These are phyloP conservation scores for Gambelia wislizenii DNA, from an alignment of 2,797 vertebrate species.

Conservation along the genomic window DNA sequence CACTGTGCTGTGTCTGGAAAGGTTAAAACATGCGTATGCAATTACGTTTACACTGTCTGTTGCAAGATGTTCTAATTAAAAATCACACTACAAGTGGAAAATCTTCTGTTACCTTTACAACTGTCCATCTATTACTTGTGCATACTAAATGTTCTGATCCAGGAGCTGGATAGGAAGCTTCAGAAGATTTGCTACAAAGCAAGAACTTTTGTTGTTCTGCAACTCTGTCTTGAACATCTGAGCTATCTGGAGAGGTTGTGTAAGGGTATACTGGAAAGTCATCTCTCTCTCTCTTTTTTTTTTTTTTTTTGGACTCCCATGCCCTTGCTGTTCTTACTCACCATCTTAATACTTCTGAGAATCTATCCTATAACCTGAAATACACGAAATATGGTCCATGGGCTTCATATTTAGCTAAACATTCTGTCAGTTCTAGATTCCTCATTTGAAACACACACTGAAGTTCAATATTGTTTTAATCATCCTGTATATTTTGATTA, in stretches of 20 bases:
- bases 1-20: not conserved
- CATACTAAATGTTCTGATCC: not conserved
- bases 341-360: not conserved
- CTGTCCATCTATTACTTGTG: not conserved
- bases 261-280: not conserved
- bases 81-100: not conserved
- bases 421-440: not conserved
- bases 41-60: not conserved
- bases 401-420: not conserved
- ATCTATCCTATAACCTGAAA: not conserved
- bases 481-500: too few species aligned
- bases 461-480: too few species aligned
- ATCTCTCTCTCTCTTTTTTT: not conserved
- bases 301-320: not conserved
- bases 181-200: not conserved
- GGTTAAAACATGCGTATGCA: not conserved
- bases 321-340: not conserved
- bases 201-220: not conserved
- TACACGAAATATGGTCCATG: too few species aligned
- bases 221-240: not conserved
- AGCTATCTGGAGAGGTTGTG: not conserved
- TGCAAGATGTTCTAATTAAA: conserved; percentile 8
- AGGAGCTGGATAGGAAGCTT: not conserved
- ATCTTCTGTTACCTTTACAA: not conserved
- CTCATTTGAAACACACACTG: not conserved